Percentiles rank a stretch among this genome's conserved stretches.
Conservation (phyloP, 2,113 vertebrate genomes). For the Eptatretus burgeri region DNA sequence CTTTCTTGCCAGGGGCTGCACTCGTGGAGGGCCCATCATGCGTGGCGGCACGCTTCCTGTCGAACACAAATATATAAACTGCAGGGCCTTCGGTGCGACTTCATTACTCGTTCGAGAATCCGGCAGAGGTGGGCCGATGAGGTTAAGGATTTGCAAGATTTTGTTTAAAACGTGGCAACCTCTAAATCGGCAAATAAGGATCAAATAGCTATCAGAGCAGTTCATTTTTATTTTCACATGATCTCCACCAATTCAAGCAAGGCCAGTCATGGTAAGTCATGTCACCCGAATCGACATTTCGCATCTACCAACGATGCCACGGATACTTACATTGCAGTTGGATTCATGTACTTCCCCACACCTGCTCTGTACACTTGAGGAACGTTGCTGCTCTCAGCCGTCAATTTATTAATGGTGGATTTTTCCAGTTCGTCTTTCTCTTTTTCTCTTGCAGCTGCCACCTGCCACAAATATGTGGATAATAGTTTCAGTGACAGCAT, state of each 20-base stretch:
- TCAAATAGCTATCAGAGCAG: too few relatives aligned
- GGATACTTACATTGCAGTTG: constrained; percentile 30
- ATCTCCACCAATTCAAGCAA: too few relatives aligned
- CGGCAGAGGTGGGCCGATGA: too few relatives aligned
- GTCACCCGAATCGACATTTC: too few relatives aligned
- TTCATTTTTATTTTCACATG: too few relatives aligned
- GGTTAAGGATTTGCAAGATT: too few relatives aligned
- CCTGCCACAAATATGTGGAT: constrained; percentile 18
- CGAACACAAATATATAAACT: constrained; percentile 7
- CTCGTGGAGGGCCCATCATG: constrained; percentile 43
- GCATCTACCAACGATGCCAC: neutral
- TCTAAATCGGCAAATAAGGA: too few relatives aligned
- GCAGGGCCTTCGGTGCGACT: neutral
- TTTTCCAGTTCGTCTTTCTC: constrained; percentile 27
- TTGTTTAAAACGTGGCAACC: too few relatives aligned
- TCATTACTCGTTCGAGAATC: neutral
- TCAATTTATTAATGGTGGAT: constrained; percentile 18
- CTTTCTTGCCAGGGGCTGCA: constrained; percentile 24
- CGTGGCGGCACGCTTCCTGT: constrained; percentile 34
- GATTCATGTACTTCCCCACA: constrained; percentile 81
- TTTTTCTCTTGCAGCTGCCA: constrained; percentile 38
- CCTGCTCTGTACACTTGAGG: constrained; percentile 51
- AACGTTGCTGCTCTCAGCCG: constrained; percentile 19
- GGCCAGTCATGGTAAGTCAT: too few relatives aligned
- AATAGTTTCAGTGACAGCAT: too few relatives aligned